Base-by-base conservation (phyloP, 2,113 vertebrate species). In the Xenopus laevis region DNA sequence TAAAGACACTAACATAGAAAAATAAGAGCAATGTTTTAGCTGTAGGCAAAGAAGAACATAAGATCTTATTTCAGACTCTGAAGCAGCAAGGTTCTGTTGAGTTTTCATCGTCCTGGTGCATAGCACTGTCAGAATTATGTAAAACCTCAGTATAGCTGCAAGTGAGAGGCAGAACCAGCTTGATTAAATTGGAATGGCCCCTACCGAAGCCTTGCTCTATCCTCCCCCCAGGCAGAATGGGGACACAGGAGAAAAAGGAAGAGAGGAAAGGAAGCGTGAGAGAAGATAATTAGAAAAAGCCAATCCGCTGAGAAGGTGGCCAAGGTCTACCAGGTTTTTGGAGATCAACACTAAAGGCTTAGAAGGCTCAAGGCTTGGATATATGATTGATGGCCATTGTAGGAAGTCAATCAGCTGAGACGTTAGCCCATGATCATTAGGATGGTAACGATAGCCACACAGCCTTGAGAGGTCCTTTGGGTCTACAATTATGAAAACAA, bases 251-350 rank as follows among this genome's bases (percentile, higher is more conserved):
- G 67, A 58, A 62, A 68, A 30, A 55, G 58, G 23, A 65, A 68
- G 65, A 68, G 74, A 68, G 66, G 74, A 64, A 67, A 77, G 20
- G 60, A 70, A 77, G 74, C 55, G 57, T 50, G 58, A 59, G 65
- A 68, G 66, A 64, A 77, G 74, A 77, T 77, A 77, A 77, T 70
- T 63, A 77, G n/a, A 21, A 65, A 68, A 76, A 70, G 60, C 30
- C 46, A 69, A 77, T 68, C 65, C 63, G 46, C 59, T 53, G 60
- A 69, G 46, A 70, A 70, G 67, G 60, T 64, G 67, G 66, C 47
- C 55, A 68, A 74, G 72, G 72, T 74, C 72, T 67, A 67, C 33
- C 64, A 74, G 40, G 21, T 46, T 68, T 65, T 21, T 27, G 72
- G 40, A 64, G 30, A 62, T 45, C 40, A 44, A 17, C 59, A 30